These are phyloP conservation scores for Lepus oiostolus DNA, from an alignment of 2,797 vertebrate genomes.

Conservation along the genomic window DNA sequence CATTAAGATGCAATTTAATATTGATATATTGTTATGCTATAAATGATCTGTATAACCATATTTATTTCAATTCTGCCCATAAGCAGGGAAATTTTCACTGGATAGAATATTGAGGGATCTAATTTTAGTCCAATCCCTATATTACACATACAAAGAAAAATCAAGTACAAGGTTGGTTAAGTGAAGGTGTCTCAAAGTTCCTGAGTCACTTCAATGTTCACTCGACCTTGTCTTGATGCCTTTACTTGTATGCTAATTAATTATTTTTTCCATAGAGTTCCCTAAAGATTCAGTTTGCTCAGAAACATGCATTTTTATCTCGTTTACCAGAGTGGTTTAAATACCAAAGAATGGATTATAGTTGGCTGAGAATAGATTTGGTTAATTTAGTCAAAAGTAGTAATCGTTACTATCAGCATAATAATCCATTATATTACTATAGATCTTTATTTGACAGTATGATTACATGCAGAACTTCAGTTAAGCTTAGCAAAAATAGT, in stretches of 20 bases:
- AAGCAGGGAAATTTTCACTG: background rate
- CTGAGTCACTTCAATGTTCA: background rate
- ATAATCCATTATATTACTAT: background rate
- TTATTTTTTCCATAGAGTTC: conserved; percentile 38
- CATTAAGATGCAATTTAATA: background rate
- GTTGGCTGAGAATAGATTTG: background rate
- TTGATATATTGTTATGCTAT: background rate
- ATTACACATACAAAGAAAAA: background rate
- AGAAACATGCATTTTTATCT: background rate
- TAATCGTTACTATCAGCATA: background rate
- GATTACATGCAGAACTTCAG: background rate
- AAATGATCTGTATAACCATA: background rate
- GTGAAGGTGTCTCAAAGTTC: background rate
- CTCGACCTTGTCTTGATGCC: background rate
- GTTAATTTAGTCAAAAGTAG: conserved; percentile 12
- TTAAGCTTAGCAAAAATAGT: background rate
- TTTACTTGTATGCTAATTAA: background rate
- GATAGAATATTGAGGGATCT: background rate
- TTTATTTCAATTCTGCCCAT: background rate
- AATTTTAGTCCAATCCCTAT: background rate
- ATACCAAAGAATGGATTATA: background rate
- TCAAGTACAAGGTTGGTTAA: background rate
- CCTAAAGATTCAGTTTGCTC: background rate
- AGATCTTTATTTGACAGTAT: background rate
- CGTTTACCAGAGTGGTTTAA: background rate